Conservation (phyloP, 2,797 vertebrate genomes). For the Argya squamiceps region DNA sequence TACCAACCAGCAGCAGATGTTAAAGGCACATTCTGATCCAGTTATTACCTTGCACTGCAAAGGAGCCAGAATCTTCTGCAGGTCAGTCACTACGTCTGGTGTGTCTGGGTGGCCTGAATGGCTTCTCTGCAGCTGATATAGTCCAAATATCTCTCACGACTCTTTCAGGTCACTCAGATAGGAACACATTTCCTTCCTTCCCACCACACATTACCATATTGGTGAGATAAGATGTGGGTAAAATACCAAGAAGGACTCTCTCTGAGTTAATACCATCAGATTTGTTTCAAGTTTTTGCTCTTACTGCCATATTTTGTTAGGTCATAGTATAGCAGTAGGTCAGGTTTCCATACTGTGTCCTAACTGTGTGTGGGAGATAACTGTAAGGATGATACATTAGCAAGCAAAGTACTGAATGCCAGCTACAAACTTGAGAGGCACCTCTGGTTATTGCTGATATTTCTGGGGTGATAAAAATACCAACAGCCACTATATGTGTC, state of each 20-base stretch:
- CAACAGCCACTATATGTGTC: not conserved
- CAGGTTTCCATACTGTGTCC: not conserved
- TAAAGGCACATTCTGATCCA: slow-evolving; percentile 31
- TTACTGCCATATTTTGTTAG: not conserved
- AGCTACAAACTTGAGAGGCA: not conserved
- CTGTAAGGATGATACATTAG: not conserved
- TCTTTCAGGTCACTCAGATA: not conserved
- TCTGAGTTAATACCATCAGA: not conserved
- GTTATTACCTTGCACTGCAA: slow-evolving; percentile 40
- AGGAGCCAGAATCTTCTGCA: slow-evolving; percentile 18
- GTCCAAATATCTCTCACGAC: not conserved
- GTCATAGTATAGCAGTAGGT: not conserved
- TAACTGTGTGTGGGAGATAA: not conserved
- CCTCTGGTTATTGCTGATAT: not conserved
- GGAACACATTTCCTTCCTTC: not conserved
- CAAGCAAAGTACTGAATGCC: not conserved
- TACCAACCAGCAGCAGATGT: slow-evolving; percentile 65
- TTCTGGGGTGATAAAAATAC: not conserved
- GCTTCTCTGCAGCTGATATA: not conserved
- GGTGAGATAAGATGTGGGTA: not conserved
- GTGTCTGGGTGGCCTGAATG: slow-evolving; percentile 51
- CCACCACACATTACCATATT: not conserved
- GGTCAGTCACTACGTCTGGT: not conserved
- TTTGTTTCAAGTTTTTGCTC: not conserved
- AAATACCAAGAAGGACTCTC: not conserved